phyloP scores from a whole-genome alignment of 1,140 invertebrate species.

The Nebria ingens region DNA sequence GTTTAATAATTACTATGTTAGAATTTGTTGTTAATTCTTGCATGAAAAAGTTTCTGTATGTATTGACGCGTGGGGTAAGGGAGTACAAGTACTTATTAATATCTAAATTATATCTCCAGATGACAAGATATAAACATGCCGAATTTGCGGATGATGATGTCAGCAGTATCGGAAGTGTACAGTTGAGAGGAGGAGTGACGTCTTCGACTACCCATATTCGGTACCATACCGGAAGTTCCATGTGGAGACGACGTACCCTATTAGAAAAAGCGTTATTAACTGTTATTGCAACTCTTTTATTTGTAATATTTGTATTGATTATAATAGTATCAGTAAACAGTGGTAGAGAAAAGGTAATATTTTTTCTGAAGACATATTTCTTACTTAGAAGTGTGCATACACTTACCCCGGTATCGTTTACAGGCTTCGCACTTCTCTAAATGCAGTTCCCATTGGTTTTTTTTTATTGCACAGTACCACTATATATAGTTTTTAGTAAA shows the following conservation, averaged over 20 bases:
- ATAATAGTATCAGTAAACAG: constrained; percentile 24
- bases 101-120: constrained; percentile 51
- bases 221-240: constrained; percentile 53
- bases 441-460: no score
- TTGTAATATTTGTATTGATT: constrained; percentile 50
- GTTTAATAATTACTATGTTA: no score
- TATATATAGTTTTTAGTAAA: no score
- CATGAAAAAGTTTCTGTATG: background rate
- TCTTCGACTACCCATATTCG: constrained; percentile 68
- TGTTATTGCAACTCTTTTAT: constrained; percentile 44
- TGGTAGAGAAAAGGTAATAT: constrained; percentile 17
- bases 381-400: constrained; percentile 15
- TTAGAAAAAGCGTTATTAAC: constrained; percentile 48
- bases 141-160: constrained; percentile 74
- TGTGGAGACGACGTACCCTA: constrained; percentile 50
- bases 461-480: no score
- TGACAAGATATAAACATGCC: constrained; percentile 76
- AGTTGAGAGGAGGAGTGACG: constrained; percentile 59
- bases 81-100: no score
- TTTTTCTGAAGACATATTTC: no score
- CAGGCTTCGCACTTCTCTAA: background rate
- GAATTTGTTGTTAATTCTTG: background rate
- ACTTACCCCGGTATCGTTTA: background rate
- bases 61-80: background rate
- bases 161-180: constrained; percentile 71